Evolutionary conservation across 2,797 vertebrate genomes (phyloP).

Genomic region (Eidolon dupreanum): DNA sequence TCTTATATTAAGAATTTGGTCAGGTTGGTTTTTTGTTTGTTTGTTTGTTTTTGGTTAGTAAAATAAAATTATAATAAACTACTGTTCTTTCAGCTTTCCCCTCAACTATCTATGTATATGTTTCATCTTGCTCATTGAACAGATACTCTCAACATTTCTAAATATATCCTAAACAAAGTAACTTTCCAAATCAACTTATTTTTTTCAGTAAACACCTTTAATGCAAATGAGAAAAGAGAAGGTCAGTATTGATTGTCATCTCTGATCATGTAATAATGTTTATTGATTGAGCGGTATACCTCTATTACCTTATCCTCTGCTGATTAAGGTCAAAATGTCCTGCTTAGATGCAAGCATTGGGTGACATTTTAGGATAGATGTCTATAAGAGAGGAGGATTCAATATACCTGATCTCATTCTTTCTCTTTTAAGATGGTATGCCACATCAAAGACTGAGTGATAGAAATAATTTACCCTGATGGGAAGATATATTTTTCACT

Average conservation of each 20-base stretch:
- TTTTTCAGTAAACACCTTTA: slow-evolving; percentile 32
- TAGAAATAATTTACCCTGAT: not conserved
- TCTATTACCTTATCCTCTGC: not conserved
- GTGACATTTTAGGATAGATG: slow-evolving; percentile 3
- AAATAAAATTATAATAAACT: not conserved
- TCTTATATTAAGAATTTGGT: not conserved
- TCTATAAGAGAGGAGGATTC: not conserved
- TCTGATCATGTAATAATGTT: slow-evolving; percentile 34
- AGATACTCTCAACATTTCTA: not conserved
- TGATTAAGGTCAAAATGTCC: slow-evolving; percentile 40
- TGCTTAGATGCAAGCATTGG: not conserved
- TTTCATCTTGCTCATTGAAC: not conserved
- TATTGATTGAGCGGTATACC: not conserved
- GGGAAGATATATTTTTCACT: not conserved
- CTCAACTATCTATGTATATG: not conserved
- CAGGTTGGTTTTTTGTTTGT: not conserved
- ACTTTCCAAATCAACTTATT: not conserved
- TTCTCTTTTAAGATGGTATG: not conserved
- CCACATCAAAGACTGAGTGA: not conserved
- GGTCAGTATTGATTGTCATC: slow-evolving; percentile 22
- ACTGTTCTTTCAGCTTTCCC: not conserved
- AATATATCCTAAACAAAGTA: not conserved
- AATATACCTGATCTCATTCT: not conserved
- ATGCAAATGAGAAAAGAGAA: not conserved
- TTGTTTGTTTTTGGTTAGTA: no score